These are phyloP conservation scores for Anguilla obscura DNA, from an alignment of 2,797 vertebrate genomes.

Conservation along the genomic window DNA sequence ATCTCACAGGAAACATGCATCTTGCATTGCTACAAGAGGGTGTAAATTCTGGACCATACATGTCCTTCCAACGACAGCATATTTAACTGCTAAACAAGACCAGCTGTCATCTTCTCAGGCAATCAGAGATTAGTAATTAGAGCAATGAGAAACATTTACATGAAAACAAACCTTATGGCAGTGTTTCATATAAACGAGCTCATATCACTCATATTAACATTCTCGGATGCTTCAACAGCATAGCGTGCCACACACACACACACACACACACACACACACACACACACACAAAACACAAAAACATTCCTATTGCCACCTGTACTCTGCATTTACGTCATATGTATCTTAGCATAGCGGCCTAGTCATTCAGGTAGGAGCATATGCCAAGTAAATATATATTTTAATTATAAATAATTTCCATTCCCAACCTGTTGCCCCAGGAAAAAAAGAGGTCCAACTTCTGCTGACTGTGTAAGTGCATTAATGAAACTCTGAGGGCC, in stretches of 20 bases:
- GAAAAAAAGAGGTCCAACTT: not conserved
- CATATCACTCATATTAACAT: not conserved
- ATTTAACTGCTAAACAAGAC: not conserved
- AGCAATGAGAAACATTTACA: slow-evolving; percentile 9
- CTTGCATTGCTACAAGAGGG: not conserved
- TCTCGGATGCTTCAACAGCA: not conserved
- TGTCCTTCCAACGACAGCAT: not conserved
- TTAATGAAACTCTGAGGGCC: slow-evolving; percentile 14
- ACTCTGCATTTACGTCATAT: not conserved
- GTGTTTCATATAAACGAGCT: not conserved
- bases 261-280: not conserved
- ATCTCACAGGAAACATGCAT: not conserved
- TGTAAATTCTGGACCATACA: not conserved
- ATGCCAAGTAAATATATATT: not conserved
- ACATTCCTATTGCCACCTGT: not conserved
- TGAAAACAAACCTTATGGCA: slow-evolving; percentile 5
- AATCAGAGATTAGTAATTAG: not conserved
- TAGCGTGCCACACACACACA: not conserved
- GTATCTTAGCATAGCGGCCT: not conserved
- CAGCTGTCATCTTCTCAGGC: not conserved
- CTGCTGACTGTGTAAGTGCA: not conserved
- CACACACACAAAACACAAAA: not conserved
- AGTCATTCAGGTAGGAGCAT: not conserved
- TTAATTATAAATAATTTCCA: not conserved
- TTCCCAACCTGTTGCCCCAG: slow-evolving; percentile 1